These are phyloP conservation scores for Ictidomys tridecemlineatus DNA, from an alignment of 2,113 vertebrate genomes.

Conservation along the genomic window DNA sequence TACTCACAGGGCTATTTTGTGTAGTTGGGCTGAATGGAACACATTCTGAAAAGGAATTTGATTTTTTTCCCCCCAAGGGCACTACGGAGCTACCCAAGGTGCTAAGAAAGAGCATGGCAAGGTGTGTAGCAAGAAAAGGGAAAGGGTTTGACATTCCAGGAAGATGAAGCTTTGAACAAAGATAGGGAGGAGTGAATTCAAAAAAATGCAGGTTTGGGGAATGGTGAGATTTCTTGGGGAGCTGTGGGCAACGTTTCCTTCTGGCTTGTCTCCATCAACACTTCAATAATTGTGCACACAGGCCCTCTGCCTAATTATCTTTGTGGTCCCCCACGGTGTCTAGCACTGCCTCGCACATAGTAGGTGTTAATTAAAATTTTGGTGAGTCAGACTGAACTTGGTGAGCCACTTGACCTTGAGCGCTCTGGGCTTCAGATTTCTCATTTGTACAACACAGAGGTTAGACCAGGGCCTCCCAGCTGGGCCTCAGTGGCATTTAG, in stretches of 20 bases:
- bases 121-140: neutral
- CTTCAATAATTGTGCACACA: neutral
- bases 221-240: neutral
- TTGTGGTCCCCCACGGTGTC: neutral
- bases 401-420: conserved; percentile 25
- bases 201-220: neutral
- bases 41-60: neutral
- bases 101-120: neutral
- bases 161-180: neutral
- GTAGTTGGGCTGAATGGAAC: neutral
- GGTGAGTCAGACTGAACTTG: neutral
- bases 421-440: neutral
- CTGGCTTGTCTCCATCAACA: neutral
- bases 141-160: neutral
- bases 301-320: neutral
- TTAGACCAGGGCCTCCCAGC: neutral
- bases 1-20: neutral
- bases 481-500: neutral
- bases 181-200: neutral
- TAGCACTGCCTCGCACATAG: neutral
- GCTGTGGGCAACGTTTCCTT: neutral
- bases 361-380: conserved; percentile 55
- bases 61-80: neutral
- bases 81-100: neutral
- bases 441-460: neutral